These are phyloP conservation scores for Podarcis cretensis DNA, from an alignment of 2,113 vertebrate species.

Conservation along the genomic window DNA sequence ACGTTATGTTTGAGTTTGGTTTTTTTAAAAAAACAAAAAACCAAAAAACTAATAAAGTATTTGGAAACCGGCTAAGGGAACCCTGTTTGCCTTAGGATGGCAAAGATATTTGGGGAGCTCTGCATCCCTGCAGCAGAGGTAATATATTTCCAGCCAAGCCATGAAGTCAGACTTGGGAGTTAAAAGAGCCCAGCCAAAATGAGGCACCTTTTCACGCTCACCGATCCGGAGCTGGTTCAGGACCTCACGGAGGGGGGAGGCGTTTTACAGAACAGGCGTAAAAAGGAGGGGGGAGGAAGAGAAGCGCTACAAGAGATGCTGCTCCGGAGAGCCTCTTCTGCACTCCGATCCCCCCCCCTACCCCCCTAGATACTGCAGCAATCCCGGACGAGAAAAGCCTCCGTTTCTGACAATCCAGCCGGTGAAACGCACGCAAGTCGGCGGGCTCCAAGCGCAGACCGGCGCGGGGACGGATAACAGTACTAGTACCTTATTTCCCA, in stretches of 20 bases:
- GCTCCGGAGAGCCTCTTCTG: not conserved
- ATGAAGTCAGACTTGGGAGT: not conserved
- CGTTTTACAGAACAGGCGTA: not conserved
- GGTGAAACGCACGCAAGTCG: not conserved
- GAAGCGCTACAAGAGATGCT: not conserved
- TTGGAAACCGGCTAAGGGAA: not conserved
- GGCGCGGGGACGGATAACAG: not conserved
- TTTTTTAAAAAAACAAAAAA: not conserved
- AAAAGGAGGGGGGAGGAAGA: too few species aligned
- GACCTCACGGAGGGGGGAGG: not conserved
- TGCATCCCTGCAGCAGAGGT: constrained; percentile 69
- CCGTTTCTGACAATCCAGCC: not conserved
- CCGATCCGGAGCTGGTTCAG: not conserved
- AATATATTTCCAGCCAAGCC: constrained; percentile 24
- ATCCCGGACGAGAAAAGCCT: constrained; percentile 5
- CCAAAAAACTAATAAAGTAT: not conserved
- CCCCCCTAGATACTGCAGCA: constrained; percentile 22
- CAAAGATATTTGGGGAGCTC: constrained; percentile 21
- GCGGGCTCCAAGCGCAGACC: not conserved
- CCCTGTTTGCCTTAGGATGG: not conserved
- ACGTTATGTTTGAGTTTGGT: not conserved
- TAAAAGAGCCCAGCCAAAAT: not conserved
- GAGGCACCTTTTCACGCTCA: not conserved
- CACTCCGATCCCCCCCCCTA: not conserved
- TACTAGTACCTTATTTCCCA: too few species aligned